A percentile compares a stretch with the other conserved stretches of the same genome.
Conservation (phyloP, 2,888 invertebrate species). For the Philhelius pedissequus region DNA sequence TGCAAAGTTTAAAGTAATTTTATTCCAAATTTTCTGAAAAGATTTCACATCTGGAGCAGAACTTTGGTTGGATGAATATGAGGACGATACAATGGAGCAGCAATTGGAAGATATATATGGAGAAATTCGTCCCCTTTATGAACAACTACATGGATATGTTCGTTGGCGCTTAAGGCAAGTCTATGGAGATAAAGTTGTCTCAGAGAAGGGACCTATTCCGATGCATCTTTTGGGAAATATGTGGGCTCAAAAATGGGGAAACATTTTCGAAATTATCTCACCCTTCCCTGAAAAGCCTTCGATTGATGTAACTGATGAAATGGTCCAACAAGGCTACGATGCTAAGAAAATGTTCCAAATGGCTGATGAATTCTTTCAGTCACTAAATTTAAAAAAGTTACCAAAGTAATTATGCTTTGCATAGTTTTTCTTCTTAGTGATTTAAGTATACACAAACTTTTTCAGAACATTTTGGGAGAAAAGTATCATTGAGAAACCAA, state of each 20-base stretch:
- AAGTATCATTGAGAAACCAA: constrained; percentile 90
- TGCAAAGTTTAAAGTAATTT: background rate
- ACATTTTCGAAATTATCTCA: constrained; percentile 81
- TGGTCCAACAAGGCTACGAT: constrained; percentile 87
- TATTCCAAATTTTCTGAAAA: constrained; percentile 71
- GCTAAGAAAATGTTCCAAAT: constrained; percentile 88
- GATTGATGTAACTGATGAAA: constrained; percentile 85
- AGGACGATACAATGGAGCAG: constrained; percentile 84
- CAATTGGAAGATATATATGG: constrained; percentile 86
- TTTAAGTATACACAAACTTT: no score
- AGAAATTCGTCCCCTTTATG: constrained; percentile 88
- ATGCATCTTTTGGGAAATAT: constrained; percentile 89
- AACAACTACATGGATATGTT: constrained; percentile 91
- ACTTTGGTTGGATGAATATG: constrained; percentile 86
- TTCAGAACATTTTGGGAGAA: constrained; percentile 89
- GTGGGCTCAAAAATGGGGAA: constrained; percentile 90
- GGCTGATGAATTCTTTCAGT: constrained; percentile 92
- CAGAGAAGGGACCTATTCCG: constrained; percentile 86
- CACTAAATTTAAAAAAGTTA: constrained; percentile 89
- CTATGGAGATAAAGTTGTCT: constrained; percentile 85
- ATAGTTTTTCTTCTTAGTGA: no score
- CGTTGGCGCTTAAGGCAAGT: constrained; percentile 84
- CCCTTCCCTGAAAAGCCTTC: constrained; percentile 86
- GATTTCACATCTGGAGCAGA: constrained; percentile 86
- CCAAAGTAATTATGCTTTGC: constrained; percentile 80